These are phyloP conservation scores for Patella vulgata DNA, from an alignment of 1,140 invertebrate genomes.

Conservation along the genomic window DNA sequence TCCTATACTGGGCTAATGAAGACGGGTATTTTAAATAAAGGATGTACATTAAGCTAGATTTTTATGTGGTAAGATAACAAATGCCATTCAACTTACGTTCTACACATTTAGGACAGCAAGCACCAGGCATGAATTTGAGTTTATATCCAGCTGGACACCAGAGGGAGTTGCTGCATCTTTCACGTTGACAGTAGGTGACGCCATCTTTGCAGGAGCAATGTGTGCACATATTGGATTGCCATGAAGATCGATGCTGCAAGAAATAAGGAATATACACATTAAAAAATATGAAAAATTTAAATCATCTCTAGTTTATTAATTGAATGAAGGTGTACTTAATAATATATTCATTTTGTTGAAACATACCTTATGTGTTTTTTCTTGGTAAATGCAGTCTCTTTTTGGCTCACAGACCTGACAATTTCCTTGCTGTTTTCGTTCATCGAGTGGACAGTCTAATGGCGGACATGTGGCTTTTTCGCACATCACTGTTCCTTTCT, in stretches of 20 bases:
- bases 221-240: slow-evolving; percentile 78
- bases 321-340: no score
- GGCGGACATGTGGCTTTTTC: slow-evolving; percentile 56
- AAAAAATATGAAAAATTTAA: no score
- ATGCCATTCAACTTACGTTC: slow-evolving; percentile 47
- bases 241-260: slow-evolving; percentile 70
- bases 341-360: no score
- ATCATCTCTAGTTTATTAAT: no score
- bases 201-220: slow-evolving; percentile 82
- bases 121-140: slow-evolving; percentile 75
- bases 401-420: slow-evolving; percentile 53
- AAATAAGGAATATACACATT: slow-evolving; percentile 1
- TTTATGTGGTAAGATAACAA: neutral
- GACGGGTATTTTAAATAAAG: no score
- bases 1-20: no score
- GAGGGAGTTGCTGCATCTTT: slow-evolving; percentile 73
- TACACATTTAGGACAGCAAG: slow-evolving; percentile 86
- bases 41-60: neutral
- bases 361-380: slow-evolving; percentile 54
- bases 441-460: slow-evolving; percentile 64
- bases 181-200: slow-evolving; percentile 81
- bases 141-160: slow-evolving; percentile 73
- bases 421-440: slow-evolving; percentile 28
- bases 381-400: slow-evolving; percentile 52
- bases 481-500: slow-evolving; percentile 59